These are phyloP conservation scores for Nannobrachium achirus DNA, from an alignment of 2,113 vertebrate species.

Conservation along the genomic window DNA sequence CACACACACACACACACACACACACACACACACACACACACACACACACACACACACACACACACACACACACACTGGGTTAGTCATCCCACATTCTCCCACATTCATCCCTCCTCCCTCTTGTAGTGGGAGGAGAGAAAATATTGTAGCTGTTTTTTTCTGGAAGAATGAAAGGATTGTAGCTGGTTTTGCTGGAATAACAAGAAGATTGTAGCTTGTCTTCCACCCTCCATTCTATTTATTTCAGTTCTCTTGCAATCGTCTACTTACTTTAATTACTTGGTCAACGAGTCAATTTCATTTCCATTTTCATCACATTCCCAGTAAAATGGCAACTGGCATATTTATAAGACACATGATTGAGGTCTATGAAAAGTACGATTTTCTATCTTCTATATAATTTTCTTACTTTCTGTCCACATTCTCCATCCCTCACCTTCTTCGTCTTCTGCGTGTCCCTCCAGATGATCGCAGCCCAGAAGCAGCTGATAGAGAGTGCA, in stretches of 20 bases:
- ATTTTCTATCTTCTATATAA: background rate
- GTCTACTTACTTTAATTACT: background rate
- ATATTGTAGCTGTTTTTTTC: no score
- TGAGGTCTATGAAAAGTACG: no score
- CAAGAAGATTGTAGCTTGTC: background rate
- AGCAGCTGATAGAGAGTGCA: slow-evolving; percentile 89
- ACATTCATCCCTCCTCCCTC: background rate
- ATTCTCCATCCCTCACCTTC: background rate
- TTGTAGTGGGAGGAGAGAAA: no score
- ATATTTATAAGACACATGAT: no score
- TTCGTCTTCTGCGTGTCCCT: slow-evolving; percentile 11
- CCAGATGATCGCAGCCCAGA: slow-evolving; percentile 95
- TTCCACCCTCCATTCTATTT: background rate
- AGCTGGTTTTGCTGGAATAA: no score
- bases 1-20: slow-evolving; percentile 24
- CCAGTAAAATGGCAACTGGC: background rate
- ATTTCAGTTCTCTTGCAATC: background rate
- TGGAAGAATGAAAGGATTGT: no score
- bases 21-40: slow-evolving; percentile 7
- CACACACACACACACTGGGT: slow-evolving; percentile 18
- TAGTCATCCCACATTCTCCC: slow-evolving; percentile 17
- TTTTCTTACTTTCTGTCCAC: background rate
- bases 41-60: slow-evolving; percentile 1
- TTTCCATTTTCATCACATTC: background rate
- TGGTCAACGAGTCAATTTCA: background rate